phyloP scores from a whole-genome alignment of 2,888 invertebrate genomes.

The Dolichopus griseipennis region DNA sequence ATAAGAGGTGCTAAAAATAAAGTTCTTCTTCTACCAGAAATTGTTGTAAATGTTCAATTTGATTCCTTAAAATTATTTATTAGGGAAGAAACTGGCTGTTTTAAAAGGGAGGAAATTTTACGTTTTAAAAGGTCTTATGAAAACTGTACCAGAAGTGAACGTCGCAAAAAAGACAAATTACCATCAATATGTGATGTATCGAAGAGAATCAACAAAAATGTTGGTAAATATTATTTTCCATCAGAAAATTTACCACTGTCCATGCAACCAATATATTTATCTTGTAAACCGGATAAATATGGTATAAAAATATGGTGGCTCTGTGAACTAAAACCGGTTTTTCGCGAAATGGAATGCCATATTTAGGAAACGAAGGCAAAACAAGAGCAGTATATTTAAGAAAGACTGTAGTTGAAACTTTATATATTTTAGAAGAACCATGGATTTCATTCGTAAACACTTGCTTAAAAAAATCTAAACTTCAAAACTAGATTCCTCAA shows the following conservation, averaged over 20 bases:
- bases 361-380: constrained; percentile 21
- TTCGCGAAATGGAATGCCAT: constrained; percentile 25
- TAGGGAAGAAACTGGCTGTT: too few relatives aligned
- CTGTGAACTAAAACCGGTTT: constrained; percentile 27
- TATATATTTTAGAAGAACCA: constrained; percentile 8
- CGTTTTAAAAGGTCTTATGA: too few relatives aligned
- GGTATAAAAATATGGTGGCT: constrained; percentile 30
- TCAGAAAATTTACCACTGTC: constrained; percentile 25
- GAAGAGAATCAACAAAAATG: constrained; percentile 28
- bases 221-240: constrained; percentile 25
- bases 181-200: constrained; percentile 22
- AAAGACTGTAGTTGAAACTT: constrained; percentile 11
- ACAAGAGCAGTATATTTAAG: constrained; percentile 1
- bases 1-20: too few relatives aligned
- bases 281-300: constrained; percentile 13
- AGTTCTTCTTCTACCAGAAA: too few relatives aligned
- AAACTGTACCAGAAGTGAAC: too few relatives aligned
- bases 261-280: constrained; percentile 29
- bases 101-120: too few relatives aligned
- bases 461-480: too few relatives aligned
- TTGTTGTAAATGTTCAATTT: too few relatives aligned
- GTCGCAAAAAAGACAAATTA: too few relatives aligned
- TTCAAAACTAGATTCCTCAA: too few relatives aligned
- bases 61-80: too few relatives aligned
- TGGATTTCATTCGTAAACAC: constrained; percentile 6